Evolutionary conservation across 2,888 invertebrate species (phyloP), one percentile per base, ranked within the genome.

Genomic region (Rotaria sp.): DNA sequence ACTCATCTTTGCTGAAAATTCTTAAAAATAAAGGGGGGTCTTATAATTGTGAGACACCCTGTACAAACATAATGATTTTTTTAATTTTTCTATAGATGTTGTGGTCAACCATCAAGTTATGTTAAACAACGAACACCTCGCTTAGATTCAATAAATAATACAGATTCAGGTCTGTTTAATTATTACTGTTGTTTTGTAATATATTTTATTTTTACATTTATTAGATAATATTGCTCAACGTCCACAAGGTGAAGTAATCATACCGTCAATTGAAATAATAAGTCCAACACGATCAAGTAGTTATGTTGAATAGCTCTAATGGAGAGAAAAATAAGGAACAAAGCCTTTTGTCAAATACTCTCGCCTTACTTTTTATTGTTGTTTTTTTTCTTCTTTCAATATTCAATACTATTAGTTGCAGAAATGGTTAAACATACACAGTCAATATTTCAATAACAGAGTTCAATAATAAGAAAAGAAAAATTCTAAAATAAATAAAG

Each of bases 61-160:
- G 2, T 15, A 52, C 24, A 8, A 24, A 52, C 1, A 52, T 52
- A 24, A 21, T 24, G 24, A 24, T 24, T 52, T 5, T 7, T 52
- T 24, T 52, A 10, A 10, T 52, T 7, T 21, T 7, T 21, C 0
- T 35, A n/a, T 18, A 67, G 67, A n/a, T 80, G 80, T 80, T 80
- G 80, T 45, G 80, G 80, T 26, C 80, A 80, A n/a, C 45, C 45
- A n/a, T 80, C 80, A 80, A 45, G 45, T 45, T 80, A 80, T 15
- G 45, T 80, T 80, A 80, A 80, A 80, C 45, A 45, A n/a, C 80
- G 80, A 45, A 2, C 26, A 15, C 38, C 11, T 80, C 80, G 80
- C 26, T 13, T 11, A 21, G 38, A 10, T 80, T 26, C 26, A 38
- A 80, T 45, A 45, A 45, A 80, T 80, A 45, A 24, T 45, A 80